A percentile compares a stretch with the other conserved stretches of the same genome.
These are phyloP conservation scores for Anolis apletophallus DNA, from an alignment of 2,797 vertebrate species.

Conservation along the genomic window DNA sequence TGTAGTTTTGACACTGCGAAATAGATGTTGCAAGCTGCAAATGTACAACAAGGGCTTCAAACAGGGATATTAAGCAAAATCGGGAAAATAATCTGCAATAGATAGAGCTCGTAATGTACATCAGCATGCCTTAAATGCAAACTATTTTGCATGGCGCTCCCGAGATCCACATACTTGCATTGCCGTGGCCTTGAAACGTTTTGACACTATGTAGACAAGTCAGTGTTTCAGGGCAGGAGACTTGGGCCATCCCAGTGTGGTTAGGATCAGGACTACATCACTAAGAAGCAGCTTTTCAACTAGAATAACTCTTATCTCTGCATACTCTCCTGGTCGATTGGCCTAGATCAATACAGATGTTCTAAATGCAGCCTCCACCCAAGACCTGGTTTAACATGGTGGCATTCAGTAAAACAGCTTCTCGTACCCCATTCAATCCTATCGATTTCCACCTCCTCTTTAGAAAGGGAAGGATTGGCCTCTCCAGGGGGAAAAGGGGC, in stretches of 20 bases:
- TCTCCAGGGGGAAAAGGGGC: neutral
- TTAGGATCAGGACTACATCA: neutral
- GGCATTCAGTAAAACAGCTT: neutral
- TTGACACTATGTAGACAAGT: no score
- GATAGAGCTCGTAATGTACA: no score
- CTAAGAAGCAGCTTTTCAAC: neutral
- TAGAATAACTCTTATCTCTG: neutral
- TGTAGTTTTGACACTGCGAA: no score
- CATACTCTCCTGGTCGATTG: neutral
- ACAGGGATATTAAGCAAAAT: no score
- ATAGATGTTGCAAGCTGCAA: no score
- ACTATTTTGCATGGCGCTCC: no score
- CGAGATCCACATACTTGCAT: no score
- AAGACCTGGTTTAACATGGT: constrained; percentile 21
- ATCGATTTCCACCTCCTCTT: constrained; percentile 50
- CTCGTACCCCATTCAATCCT: constrained; percentile 39
- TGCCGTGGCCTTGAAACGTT: no score
- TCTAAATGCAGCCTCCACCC: neutral
- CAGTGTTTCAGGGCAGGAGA: neutral
- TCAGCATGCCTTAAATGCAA: no score
- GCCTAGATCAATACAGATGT: neutral
- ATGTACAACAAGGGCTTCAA: no score
- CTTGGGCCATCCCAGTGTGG: neutral
- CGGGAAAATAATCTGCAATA: no score
- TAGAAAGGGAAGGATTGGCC: neutral